phyloP scores from a whole-genome alignment of 1,140 invertebrate species.

The Rhyzopertha dominica region DNA sequence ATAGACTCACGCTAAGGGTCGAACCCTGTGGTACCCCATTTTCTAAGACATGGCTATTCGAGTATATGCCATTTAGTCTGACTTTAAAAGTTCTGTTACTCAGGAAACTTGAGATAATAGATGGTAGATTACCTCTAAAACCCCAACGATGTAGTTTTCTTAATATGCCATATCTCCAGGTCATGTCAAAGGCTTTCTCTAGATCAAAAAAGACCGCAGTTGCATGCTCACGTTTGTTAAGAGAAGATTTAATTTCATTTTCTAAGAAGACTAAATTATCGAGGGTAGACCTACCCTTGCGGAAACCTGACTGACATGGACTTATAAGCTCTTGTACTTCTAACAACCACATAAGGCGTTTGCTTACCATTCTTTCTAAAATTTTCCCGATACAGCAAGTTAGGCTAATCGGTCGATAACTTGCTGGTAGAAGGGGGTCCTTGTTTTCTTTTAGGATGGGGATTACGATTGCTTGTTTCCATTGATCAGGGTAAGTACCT shows the following conservation, averaged over 20 bases:
- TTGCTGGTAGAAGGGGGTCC: slow-evolving; percentile 15
- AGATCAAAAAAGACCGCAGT: slow-evolving; percentile 21
- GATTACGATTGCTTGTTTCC: slow-evolving; percentile 13
- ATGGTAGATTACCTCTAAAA: slow-evolving; percentile 11
- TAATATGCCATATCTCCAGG: slow-evolving; percentile 20
- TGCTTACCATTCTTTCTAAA: slow-evolving; percentile 15
- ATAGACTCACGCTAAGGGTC: slow-evolving; percentile 13
- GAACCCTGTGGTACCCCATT: slow-evolving; percentile 21
- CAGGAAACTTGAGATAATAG: slow-evolving; percentile 14
- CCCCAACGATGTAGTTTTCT: slow-evolving; percentile 16
- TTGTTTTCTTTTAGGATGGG: slow-evolving; percentile 17
- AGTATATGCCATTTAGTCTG: slow-evolving; percentile 4
- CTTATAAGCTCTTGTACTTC: slow-evolving; percentile 10
- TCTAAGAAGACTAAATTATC: slow-evolving; percentile 14
- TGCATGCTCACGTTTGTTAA: slow-evolving; percentile 2
- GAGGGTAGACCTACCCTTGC: slow-evolving; percentile 12
- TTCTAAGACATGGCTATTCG: slow-evolving; percentile 5
- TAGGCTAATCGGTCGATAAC: slow-evolving; percentile 20
- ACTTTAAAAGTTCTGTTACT: slow-evolving; percentile 16
- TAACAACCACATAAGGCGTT: slow-evolving; percentile 9
- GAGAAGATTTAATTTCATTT: slow-evolving; percentile 15
- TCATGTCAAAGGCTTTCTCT: slow-evolving; percentile 21
- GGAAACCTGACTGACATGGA: slow-evolving; percentile 6
- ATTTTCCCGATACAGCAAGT: slow-evolving; percentile 16
- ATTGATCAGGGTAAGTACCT: slow-evolving; percentile 10